Base-by-base conservation (phyloP, 2,888 invertebrate species). In the Acrobasis repandana region DNA sequence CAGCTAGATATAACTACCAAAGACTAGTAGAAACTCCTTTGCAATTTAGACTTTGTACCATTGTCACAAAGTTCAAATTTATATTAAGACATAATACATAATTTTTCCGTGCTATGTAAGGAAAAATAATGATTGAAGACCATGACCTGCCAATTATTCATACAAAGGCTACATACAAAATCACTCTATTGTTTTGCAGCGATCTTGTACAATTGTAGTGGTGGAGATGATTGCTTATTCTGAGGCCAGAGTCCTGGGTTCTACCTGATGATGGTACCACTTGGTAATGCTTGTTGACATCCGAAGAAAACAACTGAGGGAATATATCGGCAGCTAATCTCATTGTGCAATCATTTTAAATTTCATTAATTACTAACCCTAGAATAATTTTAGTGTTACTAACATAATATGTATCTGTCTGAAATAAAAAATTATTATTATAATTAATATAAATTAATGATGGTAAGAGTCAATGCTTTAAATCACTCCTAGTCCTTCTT, bases 91-190 rank as follows among this genome's bases (percentile, higher is more conserved):
- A n/a, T 14, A n/a, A n/a, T 11, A 14, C n/a, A 43, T 43, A 43
- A 43, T 43, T 43, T 43, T 43, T 14, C 43, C 43, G 14, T 14
- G 43, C 43, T 11, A 3, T 14, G 50, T 28, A 28, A 50, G 50
- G 50, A 50, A 50, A 50, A 50, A 50, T 28, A 50, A 28, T 50
- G 52, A 16, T 52, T 52, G 36, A 52, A 52, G 52, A 52, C 52
- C 52, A 52, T 52, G 52, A 52, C 52, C 52, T 52, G 28, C 11
- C 50, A 48, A 48, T 49, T 49, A 49, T 50, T 50, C 50, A 50
- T 50, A n/a, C 14, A n/a, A 28, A n/a, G 50, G 28, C 28, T 11
- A 28, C 50, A 28, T 28, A 28, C 50, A 50, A 18, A 50, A 50
- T 43, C 43, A 43, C 4, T 43, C 50, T 50, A 49, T 50, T 50